Evolutionary conservation across 2,888 invertebrate species (phyloP), one percentile per base, ranked within the genome.

Genomic region (Mythimna impura): DNA sequence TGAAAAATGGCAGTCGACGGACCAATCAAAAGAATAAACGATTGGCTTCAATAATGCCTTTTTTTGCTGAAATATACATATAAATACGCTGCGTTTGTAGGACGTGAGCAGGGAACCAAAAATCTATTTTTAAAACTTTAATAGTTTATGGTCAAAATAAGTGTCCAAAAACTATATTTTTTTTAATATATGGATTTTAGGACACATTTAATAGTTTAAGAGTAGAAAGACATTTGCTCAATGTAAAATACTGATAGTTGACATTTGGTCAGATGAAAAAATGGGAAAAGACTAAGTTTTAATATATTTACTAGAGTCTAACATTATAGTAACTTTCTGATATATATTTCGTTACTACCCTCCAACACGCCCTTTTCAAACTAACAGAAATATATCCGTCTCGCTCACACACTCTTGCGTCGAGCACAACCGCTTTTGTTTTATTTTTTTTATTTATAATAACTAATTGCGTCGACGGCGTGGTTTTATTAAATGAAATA

Each of bases 391-490:
- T 73, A 74, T 81, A 70, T 47, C 67, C 72, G 73, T 86, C 89
- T 80, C 89, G 81, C 87, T 87, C 88, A 84, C 91, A 84, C 81
- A 61, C 74, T 81, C 69, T 66, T 76, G 77, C 87, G 73, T 80
- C 93, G 93, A 93, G 92, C 94, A 94, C 94, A 93, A 93, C 93
- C 91, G 77, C 88, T 87, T 79, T 88, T 86, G 73, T 82, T 47
- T 85, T 83, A 86, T 86, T 87, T 87, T 86, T 88, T 30, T 89
- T 86, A 85, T 88, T 88, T 85, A 83, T 82, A 61, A 89, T 88
- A 90, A 84, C 90, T 90, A 89, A 78, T 25, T 36, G 58, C 81
- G 83, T 64, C 79, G 83, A 71, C 76, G 75, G 72, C 79, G 70
- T 71, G 54, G 43, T 58, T 60, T 64, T 36, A 25, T 64, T 36